phyloP scores from a whole-genome alignment of 2,888 invertebrate species.

The Limnephilus rhombicus region DNA sequence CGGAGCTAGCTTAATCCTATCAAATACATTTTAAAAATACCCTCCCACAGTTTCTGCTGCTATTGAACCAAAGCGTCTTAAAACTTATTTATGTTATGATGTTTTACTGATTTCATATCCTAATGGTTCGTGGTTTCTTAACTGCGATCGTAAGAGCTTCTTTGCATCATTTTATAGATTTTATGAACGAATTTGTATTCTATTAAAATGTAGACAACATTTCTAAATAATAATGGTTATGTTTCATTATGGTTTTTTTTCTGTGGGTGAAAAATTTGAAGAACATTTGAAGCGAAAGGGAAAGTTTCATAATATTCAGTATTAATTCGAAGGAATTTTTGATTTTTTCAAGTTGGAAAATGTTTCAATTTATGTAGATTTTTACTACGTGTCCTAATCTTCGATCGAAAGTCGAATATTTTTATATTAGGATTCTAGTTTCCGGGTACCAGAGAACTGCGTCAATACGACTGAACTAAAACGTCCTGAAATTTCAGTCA shows the following conservation, averaged over 20 bases:
- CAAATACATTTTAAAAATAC: slow-evolving; percentile 39
- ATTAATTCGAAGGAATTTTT: background rate
- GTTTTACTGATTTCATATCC: background rate
- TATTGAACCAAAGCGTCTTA: background rate
- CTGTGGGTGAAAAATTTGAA: too few relatives aligned
- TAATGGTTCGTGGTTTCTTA: background rate
- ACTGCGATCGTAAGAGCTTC: background rate
- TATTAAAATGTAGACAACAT: background rate
- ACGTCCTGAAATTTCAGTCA: background rate
- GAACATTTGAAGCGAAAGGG: background rate
- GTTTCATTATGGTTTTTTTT: too few relatives aligned
- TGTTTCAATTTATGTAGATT: background rate
- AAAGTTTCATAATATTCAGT: background rate
- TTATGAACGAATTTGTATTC: background rate
- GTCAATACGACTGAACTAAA: background rate
- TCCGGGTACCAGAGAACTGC: background rate
- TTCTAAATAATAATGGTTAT: background rate
- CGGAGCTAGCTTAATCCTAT: slow-evolving; percentile 20
- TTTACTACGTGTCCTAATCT: background rate
- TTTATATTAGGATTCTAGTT: background rate
- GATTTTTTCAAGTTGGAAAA: background rate
- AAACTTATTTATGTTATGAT: slow-evolving; percentile 23
- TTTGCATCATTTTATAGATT: background rate
- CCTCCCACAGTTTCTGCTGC: background rate
- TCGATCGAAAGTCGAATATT: background rate